Base-by-base conservation (phyloP, 2,888 invertebrate species). In the Sarcophaga subvicina region DNA sequence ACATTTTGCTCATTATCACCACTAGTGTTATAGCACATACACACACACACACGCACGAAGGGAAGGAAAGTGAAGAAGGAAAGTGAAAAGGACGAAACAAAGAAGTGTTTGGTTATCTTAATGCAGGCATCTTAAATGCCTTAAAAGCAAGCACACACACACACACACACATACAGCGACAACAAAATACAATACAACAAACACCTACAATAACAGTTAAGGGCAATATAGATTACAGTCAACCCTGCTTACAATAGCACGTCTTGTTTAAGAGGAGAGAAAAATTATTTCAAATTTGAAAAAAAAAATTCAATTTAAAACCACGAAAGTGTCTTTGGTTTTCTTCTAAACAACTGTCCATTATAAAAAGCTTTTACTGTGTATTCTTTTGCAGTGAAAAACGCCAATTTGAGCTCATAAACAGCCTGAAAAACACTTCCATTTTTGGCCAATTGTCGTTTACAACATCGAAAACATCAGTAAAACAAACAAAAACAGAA, bases 1-100 rank as follows among this genome's bases (percentile, higher is more conserved):
- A 84, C 81, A 54, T 76, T 80, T 79, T 80, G 47, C 87, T 87
- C 87, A 87, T 87, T 87, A 87, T 81, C 84, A 79, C 75, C 11
- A 64, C 54, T 54, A 17, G 12, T 80, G 84, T 79, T 84, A 87
- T 84, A 84, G 81, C 66, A 81, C 12, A 54, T 10, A 54, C 54
- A 12, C 12, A 14, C 12, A 49, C 10, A 54, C 54, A 14, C 12
- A 37, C 37, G 10, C 10, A 10, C 37, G 8, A 10, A 8, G 37
- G 0, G 10, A 37, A 37, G 37, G 8, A 37, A 10, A 37, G 37
- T 8, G 0, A 27, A 27, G 6, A 27, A 27, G 27, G 27, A 6
- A 2, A 37, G 37, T 37, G 8, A 37, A 37, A 37, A 37, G 37
- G 37, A 54, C 12, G 12, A 54, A 14, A 54, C 5, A 54, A 12